phyloP scores from a whole-genome alignment of 2,797 vertebrate species.

The Siniperca undulata region DNA sequence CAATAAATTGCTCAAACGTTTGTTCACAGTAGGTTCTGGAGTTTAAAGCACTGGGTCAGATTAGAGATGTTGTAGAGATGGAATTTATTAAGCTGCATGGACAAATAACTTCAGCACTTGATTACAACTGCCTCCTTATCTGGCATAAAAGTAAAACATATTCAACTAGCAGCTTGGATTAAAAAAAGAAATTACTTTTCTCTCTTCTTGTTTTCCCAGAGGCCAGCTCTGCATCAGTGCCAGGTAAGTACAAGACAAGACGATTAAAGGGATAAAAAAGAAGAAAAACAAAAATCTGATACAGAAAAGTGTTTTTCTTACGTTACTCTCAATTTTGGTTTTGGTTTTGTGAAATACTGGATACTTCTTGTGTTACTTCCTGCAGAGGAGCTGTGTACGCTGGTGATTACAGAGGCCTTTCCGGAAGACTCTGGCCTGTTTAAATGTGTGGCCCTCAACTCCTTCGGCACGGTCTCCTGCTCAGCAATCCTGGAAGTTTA shows the following conservation, averaged over 20 bases:
- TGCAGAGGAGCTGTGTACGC: slow-evolving; percentile 92
- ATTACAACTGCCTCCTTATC: background rate
- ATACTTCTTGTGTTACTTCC: background rate
- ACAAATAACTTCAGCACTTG: background rate
- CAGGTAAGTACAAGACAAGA: slow-evolving; percentile 82
- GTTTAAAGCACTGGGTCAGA: background rate
- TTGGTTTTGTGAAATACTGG: background rate
- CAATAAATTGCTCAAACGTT: background rate
- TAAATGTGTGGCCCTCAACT: slow-evolving; percentile 89
- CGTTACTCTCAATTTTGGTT: background rate
- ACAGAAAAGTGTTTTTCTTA: background rate
- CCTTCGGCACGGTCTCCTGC: slow-evolving; percentile 87
- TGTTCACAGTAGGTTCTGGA: background rate
- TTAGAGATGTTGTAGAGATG: background rate
- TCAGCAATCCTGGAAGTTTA: slow-evolving; percentile 86
- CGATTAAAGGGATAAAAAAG: background rate
- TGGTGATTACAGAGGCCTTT: slow-evolving; percentile 93
- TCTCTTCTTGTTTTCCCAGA: slow-evolving; percentile 79
- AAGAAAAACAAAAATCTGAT: background rate
- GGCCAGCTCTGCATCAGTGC: slow-evolving; percentile 88
- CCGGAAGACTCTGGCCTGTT: slow-evolving; percentile 93
- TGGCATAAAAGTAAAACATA: background rate
- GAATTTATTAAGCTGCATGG: background rate
- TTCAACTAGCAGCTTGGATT: background rate
- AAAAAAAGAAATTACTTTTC: background rate